phyloP scores from a whole-genome alignment of 2,888 invertebrate species.

The Homarus gammarus region DNA sequence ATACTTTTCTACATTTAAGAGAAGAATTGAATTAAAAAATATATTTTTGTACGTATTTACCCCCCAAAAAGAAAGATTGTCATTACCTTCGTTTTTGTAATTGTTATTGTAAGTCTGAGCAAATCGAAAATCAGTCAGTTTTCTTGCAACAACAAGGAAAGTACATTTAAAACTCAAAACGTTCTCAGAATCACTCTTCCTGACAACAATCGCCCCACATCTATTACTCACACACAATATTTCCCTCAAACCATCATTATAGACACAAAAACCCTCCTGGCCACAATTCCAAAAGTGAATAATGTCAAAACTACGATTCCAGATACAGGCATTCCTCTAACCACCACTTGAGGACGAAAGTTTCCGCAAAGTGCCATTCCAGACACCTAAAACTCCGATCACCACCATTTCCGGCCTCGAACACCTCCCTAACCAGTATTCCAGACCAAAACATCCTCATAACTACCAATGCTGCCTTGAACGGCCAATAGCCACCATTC shows the following conservation, averaged over 20 bases:
- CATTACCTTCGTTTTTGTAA: too few relatives aligned
- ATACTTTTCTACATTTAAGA: too few relatives aligned
- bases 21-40: too few relatives aligned
- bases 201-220: too few relatives aligned
- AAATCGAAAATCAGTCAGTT: too few relatives aligned
- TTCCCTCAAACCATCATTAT: not conserved
- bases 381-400: not conserved
- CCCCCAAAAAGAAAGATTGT: too few relatives aligned
- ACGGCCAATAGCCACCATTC: conserved; percentile 1
- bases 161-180: too few relatives aligned
- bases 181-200: too few relatives aligned
- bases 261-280: not conserved
- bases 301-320: not conserved
- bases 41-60: too few relatives aligned
- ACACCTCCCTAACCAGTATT: not conserved
- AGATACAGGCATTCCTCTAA: not conserved
- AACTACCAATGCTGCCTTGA: not conserved
- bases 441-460: not conserved
- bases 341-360: not conserved
- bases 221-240: not conserved
- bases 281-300: not conserved
- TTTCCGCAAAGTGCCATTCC: not conserved
- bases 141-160: too few relatives aligned
- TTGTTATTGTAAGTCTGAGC: too few relatives aligned
- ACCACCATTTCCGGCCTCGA: not conserved